A percentile compares a stretch with the other conserved stretches of the same genome.
Conservation (phyloP, 2,113 vertebrate genomes). For the Coptodon rendalli region DNA sequence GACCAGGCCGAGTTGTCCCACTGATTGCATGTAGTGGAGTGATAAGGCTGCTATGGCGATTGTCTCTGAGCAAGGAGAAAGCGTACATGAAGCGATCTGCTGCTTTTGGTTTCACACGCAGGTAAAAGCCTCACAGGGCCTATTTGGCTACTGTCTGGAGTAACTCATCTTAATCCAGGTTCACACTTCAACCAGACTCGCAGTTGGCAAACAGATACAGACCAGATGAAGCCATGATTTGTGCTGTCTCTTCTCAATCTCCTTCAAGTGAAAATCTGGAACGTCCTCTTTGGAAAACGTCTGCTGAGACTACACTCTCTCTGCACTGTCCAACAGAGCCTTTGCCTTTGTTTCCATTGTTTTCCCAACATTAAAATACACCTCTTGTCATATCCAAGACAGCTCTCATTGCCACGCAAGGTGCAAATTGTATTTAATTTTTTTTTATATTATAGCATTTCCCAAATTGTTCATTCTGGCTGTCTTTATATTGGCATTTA, state of each 20-base stretch:
- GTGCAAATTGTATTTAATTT: not conserved
- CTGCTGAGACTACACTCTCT: slow-evolving; percentile 29
- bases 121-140: slow-evolving; percentile 33
- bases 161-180: slow-evolving; percentile 53
- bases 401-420: not conserved
- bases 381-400: not conserved
- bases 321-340: slow-evolving; percentile 15
- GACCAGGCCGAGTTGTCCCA: slow-evolving; percentile 51
- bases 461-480: not conserved
- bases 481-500: not conserved
- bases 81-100: slow-evolving; percentile 11
- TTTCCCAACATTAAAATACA: not conserved
- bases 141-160: slow-evolving; percentile 1
- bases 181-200: slow-evolving; percentile 15
- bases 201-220: slow-evolving; percentile 37
- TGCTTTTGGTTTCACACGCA: slow-evolving; percentile 10
- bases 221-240: slow-evolving; percentile 36
- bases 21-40: slow-evolving; percentile 32
- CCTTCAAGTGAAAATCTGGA: slow-evolving; percentile 36
- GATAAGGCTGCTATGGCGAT: slow-evolving; percentile 62
- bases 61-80: slow-evolving; percentile 17
- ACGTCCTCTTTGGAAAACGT: slow-evolving; percentile 2
- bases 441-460: not conserved
- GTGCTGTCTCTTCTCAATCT: slow-evolving; percentile 10
- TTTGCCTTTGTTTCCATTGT: slow-evolving; percentile 24